Evolutionary conservation across 2,113 vertebrate species (phyloP).

Genomic region (Rhadina sibilatrix): DNA sequence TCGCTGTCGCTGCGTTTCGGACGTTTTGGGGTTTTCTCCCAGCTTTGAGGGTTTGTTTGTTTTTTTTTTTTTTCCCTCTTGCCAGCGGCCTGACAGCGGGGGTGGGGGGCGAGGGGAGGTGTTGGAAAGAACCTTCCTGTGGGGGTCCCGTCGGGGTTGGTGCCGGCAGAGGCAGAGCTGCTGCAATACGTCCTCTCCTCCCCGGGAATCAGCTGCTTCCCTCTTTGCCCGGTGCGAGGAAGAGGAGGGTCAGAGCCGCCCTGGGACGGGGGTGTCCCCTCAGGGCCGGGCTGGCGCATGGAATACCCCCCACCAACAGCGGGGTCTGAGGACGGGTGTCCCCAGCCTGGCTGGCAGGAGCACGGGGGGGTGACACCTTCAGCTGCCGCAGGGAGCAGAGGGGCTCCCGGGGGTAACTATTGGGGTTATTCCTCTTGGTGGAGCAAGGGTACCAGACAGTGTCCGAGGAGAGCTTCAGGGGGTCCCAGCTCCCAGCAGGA

Average conservation of each 20-base stretch:
- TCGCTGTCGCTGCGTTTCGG: not conserved
- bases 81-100: not conserved
- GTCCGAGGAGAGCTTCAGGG: not conserved
- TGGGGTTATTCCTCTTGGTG: rapidly evolving
- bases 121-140: not conserved
- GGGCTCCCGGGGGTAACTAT: rapidly evolving
- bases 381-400: not conserved
- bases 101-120: too few relatives aligned
- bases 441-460: rapidly evolving
- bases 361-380: not conserved
- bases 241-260: not conserved
- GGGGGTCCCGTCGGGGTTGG: not conserved
- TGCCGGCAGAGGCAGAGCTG: not conserved
- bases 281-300: not conserved
- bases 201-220: not conserved
- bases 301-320: rapidly evolving
- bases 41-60: not conserved
- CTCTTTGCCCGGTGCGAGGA: not conserved
- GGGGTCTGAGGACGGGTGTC: not conserved
- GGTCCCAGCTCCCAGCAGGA: not conserved
- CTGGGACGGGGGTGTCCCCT: not conserved
- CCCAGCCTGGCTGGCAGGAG: not conserved
- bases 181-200: not conserved
- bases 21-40: rapidly evolving
- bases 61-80: not conserved